These are phyloP conservation scores for Mamestra configurata DNA, from an alignment of 1,140 invertebrate genomes.

Conservation along the genomic window DNA sequence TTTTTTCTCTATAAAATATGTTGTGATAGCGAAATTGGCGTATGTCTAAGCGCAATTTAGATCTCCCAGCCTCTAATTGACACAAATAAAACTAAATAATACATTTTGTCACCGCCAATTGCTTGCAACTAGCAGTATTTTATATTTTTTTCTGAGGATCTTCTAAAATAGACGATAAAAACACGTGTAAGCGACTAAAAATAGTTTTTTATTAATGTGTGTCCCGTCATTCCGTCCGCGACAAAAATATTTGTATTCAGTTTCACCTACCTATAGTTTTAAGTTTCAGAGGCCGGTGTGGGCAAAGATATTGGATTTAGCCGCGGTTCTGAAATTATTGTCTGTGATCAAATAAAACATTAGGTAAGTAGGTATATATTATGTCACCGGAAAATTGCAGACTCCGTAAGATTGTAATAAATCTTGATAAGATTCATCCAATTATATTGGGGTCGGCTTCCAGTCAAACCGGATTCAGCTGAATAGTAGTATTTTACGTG, in stretches of 20 bases:
- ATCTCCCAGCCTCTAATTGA: neutral
- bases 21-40: no score
- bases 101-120: neutral
- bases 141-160: neutral
- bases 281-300: neutral
- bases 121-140: neutral
- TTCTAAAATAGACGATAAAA: neutral
- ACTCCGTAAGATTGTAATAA: no score
- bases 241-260: neutral
- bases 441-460: no score
- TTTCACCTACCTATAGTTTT: neutral
- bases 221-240: neutral
- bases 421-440: no score
- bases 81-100: neutral
- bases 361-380: no score
- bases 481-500: no score
- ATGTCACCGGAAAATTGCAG: no score
- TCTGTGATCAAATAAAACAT: no score
- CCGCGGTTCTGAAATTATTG: neutral
- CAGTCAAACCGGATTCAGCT: no score
- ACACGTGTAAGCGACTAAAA: neutral
- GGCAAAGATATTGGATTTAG: neutral
- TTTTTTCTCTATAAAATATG: no score
- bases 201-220: constrained; percentile 3
- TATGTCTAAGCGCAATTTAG: no score